Percentiles rank a stretch among this genome's conserved stretches.
phyloP scores from a whole-genome alignment of 2,797 vertebrate genomes.

The Acrossocheilus fasciatus region DNA sequence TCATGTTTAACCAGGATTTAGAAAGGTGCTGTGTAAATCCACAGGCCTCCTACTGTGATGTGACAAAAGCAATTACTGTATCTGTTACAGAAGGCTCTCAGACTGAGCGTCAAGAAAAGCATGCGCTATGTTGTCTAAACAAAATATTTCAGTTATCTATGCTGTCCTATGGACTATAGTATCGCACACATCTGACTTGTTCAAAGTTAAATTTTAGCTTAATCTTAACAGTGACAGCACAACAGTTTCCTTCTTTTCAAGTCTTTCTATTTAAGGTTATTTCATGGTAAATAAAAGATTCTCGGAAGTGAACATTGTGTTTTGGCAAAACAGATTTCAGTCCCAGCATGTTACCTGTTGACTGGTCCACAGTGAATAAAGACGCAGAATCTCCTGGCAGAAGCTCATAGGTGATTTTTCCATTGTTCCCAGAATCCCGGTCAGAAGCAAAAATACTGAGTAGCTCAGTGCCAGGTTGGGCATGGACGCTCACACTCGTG shows the following conservation, averaged over 20 bases:
- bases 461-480: slow-evolving; percentile 86
- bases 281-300: neutral
- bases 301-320: slow-evolving; percentile 13
- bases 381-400: slow-evolving; percentile 81
- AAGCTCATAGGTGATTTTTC: slow-evolving; percentile 84
- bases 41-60: slow-evolving; percentile 61
- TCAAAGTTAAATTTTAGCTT: neutral
- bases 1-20: slow-evolving; percentile 32
- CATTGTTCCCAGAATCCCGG: slow-evolving; percentile 83
- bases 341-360: slow-evolving; percentile 81
- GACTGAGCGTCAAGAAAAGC: neutral
- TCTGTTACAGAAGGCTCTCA: slow-evolving; percentile 58
- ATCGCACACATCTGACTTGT: neutral
- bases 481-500: slow-evolving; percentile 85
- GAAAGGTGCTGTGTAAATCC: slow-evolving; percentile 60
- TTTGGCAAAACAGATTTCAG: slow-evolving; percentile 48
- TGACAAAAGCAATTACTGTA: slow-evolving; percentile 68
- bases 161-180: neutral
- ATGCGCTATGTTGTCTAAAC: neutral
- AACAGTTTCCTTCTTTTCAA: neutral
- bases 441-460: slow-evolving; percentile 86
- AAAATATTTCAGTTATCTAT: neutral
- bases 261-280: neutral
- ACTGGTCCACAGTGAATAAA: slow-evolving; percentile 84
- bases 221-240: neutral